phyloP scores from a whole-genome alignment of 2,113 vertebrate species.

The Takifugu bimaculatus region DNA sequence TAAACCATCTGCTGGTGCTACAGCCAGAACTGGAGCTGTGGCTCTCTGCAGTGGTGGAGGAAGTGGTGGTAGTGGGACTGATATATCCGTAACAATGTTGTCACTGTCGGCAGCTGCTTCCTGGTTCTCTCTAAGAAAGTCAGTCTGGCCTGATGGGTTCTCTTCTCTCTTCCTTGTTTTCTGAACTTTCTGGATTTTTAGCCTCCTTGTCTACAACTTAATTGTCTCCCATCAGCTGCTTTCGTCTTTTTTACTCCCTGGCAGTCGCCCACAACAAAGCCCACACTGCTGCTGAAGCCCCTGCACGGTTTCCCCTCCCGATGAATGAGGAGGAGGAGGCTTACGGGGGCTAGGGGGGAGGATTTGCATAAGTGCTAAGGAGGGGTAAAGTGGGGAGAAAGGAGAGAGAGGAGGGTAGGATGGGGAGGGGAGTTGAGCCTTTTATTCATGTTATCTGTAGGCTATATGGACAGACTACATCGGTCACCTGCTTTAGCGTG shows the following conservation, averaged over 20 bases:
- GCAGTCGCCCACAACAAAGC: slow-evolving; percentile 70
- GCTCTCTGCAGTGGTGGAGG: slow-evolving; percentile 12
- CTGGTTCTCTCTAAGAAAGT: slow-evolving; percentile 50
- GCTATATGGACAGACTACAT: slow-evolving; percentile 65
- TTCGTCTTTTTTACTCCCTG: slow-evolving; percentile 20
- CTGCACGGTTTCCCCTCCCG: slow-evolving; percentile 48
- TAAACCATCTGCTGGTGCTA: slow-evolving; percentile 16
- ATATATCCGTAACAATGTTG: slow-evolving; percentile 28
- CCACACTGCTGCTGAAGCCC: slow-evolving; percentile 41
- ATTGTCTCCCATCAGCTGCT: slow-evolving; percentile 25
- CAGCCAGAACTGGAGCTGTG: not conserved
- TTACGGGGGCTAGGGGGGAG: slow-evolving; percentile 12
- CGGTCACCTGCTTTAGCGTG: slow-evolving; percentile 77
- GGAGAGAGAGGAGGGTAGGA: slow-evolving; percentile 46
- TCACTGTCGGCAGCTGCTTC: slow-evolving; percentile 44
- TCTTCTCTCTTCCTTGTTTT: slow-evolving; percentile 1
- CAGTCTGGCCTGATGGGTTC: not conserved
- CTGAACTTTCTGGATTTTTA: slow-evolving; percentile 11
- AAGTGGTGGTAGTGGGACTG: slow-evolving; percentile 9
- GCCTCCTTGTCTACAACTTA: slow-evolving; percentile 15
- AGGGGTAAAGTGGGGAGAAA: slow-evolving; percentile 34
- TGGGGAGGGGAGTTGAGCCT: slow-evolving; percentile 52
- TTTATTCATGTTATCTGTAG: slow-evolving; percentile 68
- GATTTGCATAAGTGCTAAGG: slow-evolving; percentile 58
- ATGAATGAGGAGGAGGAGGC: slow-evolving; percentile 54